Evolutionary conservation across 2,888 invertebrate genomes (phyloP), one percentile per base, ranked within the genome.

Genomic region (Cephus runcator): DNA sequence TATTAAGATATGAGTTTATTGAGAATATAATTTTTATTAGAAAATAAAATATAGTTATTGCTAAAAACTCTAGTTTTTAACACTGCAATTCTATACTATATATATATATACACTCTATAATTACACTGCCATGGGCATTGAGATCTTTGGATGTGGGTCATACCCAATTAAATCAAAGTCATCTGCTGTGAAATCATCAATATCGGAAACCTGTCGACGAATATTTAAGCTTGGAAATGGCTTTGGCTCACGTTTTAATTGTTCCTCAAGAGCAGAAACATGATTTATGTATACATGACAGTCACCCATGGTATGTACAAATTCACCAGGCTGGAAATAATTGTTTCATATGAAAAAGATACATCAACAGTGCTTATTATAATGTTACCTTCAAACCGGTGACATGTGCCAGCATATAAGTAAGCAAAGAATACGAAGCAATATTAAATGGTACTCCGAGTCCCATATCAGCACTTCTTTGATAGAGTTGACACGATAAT

Each of bases 401-500:
- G 33, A 99, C 94, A 89, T 98, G 97, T 34, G 99, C 99, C 83
- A 99, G 96, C 98, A 99, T 98, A 87, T 96, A 96, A 3, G 98
- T 98, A 4, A 99, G 93, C 36, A 99, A 91, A 1, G 99, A 94
- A 92, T 99, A 99, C 86, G 98, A 98, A 75, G 99, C 99, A 85
- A 99, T 98, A 92, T 99, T 99, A 91, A 99, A 99, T 15, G 99
- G 99, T 0, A 99, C 98, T n/a, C 99, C 99, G 1, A 99, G 93
- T 3, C 98, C 98, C 96, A 99, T 97, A 90, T 99, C 99, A 11
- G 98, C 99, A 86, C 98, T 98, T 83, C 99, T 94, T 92, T 99
- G 99, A 90, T 99, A 99, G 83, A 99, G 91, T 85, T 98, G 96
- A 88, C 98, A 98, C 0, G 97, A 98, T 1, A 99, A 92, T 90